These are phyloP conservation scores for Mimas tiliae DNA, from an alignment of 2,888 invertebrate species.

Conservation along the genomic window DNA sequence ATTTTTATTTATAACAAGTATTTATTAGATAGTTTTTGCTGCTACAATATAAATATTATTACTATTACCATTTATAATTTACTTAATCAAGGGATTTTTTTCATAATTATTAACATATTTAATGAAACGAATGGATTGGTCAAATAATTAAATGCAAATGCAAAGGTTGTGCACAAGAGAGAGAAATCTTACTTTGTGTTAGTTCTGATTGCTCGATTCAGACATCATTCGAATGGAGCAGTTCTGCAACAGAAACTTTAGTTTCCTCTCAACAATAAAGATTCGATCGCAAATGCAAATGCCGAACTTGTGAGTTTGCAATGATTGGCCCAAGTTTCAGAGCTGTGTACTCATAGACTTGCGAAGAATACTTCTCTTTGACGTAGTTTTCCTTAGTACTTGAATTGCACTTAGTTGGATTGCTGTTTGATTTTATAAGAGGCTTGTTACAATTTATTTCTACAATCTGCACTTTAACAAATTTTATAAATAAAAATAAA, in stretches of 20 bases:
- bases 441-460: not conserved
- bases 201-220: too few relatives aligned
- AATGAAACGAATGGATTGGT: too few relatives aligned
- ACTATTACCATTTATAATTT: too few relatives aligned
- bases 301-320: slow-evolving; percentile 48
- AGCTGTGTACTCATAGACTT: slow-evolving; percentile 32
- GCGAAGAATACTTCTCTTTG: slow-evolving; percentile 38
- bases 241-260: not conserved
- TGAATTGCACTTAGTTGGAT: slow-evolving; percentile 18
- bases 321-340: slow-evolving; percentile 31
- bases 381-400: slow-evolving; percentile 32
- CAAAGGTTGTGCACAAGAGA: too few relatives aligned
- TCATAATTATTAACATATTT: too few relatives aligned
- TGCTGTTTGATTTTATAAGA: slow-evolving; percentile 7
- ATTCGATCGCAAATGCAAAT: slow-evolving; percentile 40
- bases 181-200: too few relatives aligned
- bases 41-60: too few relatives aligned
- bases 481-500: too few relatives aligned
- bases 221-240: too few relatives aligned
- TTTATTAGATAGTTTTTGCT: too few relatives aligned
- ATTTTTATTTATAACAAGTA: not conserved
- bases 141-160: too few relatives aligned
- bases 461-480: not conserved
- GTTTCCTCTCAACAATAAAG: slow-evolving; percentile 28
- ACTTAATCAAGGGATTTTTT: too few relatives aligned